Conservation (phyloP, 1,140 invertebrate species). For the Hyposmocoma kahamanoa region DNA sequence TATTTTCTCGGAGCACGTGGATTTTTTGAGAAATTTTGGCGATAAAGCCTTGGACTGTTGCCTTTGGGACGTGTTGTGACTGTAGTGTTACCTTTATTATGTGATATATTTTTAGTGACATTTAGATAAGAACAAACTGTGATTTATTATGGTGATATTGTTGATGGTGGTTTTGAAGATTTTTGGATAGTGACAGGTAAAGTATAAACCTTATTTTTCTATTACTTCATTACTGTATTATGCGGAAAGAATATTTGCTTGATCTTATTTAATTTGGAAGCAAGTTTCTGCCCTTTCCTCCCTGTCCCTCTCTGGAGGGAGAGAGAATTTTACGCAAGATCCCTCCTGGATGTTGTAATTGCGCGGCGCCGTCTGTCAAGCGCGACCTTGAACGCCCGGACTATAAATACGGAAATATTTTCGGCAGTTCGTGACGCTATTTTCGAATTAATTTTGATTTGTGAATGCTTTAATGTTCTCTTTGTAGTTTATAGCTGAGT, state of each 20-base stretch:
- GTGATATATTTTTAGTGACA: slow-evolving; percentile 70
- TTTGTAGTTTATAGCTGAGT: too few relatives aligned
- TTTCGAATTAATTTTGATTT: slow-evolving; percentile 30
- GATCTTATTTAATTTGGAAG: slow-evolving; percentile 40
- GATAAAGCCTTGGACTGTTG: slow-evolving; percentile 57
- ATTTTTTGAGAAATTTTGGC: slow-evolving; percentile 65
- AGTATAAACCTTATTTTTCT: too few relatives aligned
- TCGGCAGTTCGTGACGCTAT: slow-evolving; percentile 31
- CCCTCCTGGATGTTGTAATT: slow-evolving; percentile 42
- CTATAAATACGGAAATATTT: slow-evolving; percentile 70
- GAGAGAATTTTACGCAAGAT: slow-evolving; percentile 50
- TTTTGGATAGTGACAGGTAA: slow-evolving; percentile 60
- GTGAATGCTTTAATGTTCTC: too few relatives aligned
- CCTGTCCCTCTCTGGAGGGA: slow-evolving; percentile 15
- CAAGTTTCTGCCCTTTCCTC: slow-evolving; percentile 17
- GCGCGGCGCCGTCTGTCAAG: slow-evolving; percentile 51
- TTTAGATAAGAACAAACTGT: slow-evolving; percentile 70
- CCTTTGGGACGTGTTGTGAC: slow-evolving; percentile 71
- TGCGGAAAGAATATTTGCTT: too few relatives aligned
- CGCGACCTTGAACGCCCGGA: slow-evolving; percentile 58
- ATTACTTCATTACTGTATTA: too few relatives aligned
- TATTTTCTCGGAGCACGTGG: slow-evolving; percentile 59
- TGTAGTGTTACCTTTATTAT: slow-evolving; percentile 68
- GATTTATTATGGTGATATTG: slow-evolving; percentile 69
- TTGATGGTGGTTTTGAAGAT: slow-evolving; percentile 49